These are phyloP conservation scores for Cololabis saira DNA, from an alignment of 2,113 vertebrate species.

Conservation along the genomic window DNA sequence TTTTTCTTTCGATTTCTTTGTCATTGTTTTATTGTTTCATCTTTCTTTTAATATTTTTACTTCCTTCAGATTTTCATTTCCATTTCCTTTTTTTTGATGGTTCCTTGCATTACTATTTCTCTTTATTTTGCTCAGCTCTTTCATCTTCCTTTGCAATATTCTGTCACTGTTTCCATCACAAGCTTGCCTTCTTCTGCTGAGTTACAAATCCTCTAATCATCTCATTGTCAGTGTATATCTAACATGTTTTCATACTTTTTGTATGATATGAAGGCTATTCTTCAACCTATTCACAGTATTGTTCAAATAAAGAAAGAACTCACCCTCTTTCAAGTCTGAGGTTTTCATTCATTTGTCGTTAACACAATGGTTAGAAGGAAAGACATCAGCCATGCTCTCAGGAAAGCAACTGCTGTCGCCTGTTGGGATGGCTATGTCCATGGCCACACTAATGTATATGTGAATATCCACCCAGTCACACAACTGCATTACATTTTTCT, in stretches of 20 bases:
- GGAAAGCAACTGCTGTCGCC: too few species aligned
- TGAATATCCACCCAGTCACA: too few species aligned
- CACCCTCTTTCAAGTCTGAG: too few species aligned
- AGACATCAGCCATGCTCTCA: too few species aligned
- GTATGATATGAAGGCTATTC: slow-evolving; percentile 6
- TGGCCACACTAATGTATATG: too few species aligned
- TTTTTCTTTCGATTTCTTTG: slow-evolving; percentile 23
- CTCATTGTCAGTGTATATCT: slow-evolving; percentile 8
- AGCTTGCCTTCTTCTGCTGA: slow-evolving; percentile 2
- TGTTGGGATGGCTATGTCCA: too few species aligned
- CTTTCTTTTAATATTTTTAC: slow-evolving; percentile 26
- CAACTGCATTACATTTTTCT: too few species aligned
- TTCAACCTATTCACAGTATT: background rate
- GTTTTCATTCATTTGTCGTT: too few species aligned
- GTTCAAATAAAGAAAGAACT: background rate
- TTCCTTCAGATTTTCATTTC: slow-evolving; percentile 38
- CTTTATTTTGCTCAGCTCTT: slow-evolving; percentile 28
- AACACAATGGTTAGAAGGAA: too few species aligned
- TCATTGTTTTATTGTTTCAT: slow-evolving; percentile 34
- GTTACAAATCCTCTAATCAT: too few species aligned
- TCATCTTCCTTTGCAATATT: slow-evolving; percentile 54
- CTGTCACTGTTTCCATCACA: slow-evolving; percentile 5
- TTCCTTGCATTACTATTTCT: slow-evolving; percentile 23
- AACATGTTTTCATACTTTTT: slow-evolving; percentile 4
- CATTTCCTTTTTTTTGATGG: slow-evolving; percentile 25